Evolutionary conservation across 2,797 vertebrate species (phyloP).

Genomic region (Chromis chromis): DNA sequence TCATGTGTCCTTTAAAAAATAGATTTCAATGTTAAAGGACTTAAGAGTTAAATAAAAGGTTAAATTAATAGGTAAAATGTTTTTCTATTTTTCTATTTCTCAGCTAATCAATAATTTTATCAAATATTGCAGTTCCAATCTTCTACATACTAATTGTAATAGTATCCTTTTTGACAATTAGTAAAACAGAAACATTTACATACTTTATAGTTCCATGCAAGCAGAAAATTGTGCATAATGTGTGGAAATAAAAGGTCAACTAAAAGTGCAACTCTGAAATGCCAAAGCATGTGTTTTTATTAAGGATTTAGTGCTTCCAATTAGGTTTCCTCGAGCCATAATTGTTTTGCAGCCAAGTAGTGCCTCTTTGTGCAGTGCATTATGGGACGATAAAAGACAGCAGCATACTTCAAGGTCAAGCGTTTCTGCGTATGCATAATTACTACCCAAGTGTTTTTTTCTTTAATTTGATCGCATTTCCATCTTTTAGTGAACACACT

Average conservation of each 20-base stretch:
- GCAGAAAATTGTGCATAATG: neutral
- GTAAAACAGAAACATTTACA: neutral
- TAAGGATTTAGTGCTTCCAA: no score
- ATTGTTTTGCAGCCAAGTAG: neutral
- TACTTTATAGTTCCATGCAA: neutral
- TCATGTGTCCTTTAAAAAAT: no score
- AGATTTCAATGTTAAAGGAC: no score
- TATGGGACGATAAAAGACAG: no score
- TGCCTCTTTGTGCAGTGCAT: neutral
- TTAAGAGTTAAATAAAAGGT: no score
- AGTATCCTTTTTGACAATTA: neutral
- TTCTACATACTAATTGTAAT: neutral
- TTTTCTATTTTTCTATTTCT: neutral
- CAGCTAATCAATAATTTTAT: neutral
- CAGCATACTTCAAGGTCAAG: no score
- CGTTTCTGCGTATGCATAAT: no score
- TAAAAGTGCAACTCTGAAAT: neutral
- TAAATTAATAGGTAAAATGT: no score
- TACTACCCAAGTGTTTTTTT: no score
- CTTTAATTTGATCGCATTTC: no score
- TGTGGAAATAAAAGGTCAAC: neutral
- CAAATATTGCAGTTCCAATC: neutral
- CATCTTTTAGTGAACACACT: neutral
- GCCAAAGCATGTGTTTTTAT: no score
- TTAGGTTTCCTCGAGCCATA: no score